A percentile compares a stretch with the other conserved stretches of the same genome.
Conservation (phyloP, 2,888 invertebrate species). For the Drosophila lacicola region DNA sequence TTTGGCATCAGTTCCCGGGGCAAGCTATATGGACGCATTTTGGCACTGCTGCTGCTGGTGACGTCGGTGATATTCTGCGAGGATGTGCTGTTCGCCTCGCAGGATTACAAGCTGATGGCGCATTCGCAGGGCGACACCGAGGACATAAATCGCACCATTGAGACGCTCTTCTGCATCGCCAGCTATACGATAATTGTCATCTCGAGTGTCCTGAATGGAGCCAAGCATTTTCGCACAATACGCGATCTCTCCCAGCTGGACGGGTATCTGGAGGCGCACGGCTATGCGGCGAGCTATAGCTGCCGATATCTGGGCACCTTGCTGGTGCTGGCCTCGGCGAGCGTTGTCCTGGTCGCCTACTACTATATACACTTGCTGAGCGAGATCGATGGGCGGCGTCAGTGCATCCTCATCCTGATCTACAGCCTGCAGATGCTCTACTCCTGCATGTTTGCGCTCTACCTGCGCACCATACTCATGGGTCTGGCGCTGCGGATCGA, state of each 20-base stretch:
- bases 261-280: constrained; percentile 59
- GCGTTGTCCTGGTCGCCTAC: constrained; percentile 65
- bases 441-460: constrained; percentile 69
- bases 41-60: constrained; percentile 45
- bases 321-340: constrained; percentile 34
- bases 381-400: constrained; percentile 36
- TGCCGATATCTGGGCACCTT: constrained; percentile 49
- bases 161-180: constrained; percentile 74
- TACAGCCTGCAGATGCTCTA: constrained; percentile 70
- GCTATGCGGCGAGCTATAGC: constrained; percentile 55
- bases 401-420: constrained; percentile 57
- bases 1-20: constrained; percentile 49
- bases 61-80: constrained; percentile 42
- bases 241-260: constrained; percentile 72
- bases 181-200: constrained; percentile 73
- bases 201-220: constrained; percentile 62
- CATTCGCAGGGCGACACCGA: constrained; percentile 71
- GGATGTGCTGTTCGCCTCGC: constrained; percentile 62
- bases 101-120: constrained; percentile 59
- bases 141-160: constrained; percentile 78
- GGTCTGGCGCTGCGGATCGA: constrained; percentile 65
- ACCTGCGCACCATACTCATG: constrained; percentile 65
- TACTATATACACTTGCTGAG: constrained; percentile 68
- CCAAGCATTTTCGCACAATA: constrained; percentile 65
- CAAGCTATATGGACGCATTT: constrained; percentile 51